Evolutionary conservation across 2,113 vertebrate genomes (phyloP).

Genomic region (Alethe castanea): DNA sequence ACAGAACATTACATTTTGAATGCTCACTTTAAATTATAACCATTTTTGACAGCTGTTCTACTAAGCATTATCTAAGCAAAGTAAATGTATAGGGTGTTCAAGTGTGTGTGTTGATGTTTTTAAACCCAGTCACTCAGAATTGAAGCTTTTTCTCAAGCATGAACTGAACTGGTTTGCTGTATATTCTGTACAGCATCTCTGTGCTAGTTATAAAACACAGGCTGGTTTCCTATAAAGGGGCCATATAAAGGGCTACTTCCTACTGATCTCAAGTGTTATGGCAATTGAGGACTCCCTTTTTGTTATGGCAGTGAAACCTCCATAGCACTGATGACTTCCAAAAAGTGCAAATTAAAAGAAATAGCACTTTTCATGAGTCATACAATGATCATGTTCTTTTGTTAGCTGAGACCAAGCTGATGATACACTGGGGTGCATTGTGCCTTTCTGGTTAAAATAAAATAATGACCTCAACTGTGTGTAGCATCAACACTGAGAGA

Average conservation of each 20-base stretch:
- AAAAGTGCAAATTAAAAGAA: neutral
- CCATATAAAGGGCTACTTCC: neutral
- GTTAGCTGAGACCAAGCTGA: neutral
- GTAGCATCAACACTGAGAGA: neutral
- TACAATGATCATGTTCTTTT: neutral
- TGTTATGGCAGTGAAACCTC: slow-evolving; percentile 7
- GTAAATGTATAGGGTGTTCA: slow-evolving; percentile 43
- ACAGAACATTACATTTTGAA: slow-evolving; percentile 65
- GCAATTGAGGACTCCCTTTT: slow-evolving; percentile 52
- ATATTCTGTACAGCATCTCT: slow-evolving; percentile 12
- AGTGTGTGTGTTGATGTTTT: slow-evolving; percentile 33
- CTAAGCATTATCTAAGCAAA: slow-evolving; percentile 58
- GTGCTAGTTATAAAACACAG: slow-evolving; percentile 39
- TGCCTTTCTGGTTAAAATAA: neutral
- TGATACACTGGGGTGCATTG: neutral
- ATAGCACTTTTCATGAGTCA: neutral
- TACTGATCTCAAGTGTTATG: slow-evolving; percentile 5
- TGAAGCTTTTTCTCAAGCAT: slow-evolving; percentile 36
- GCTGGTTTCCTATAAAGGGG: neutral
- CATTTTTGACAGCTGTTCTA: slow-evolving; percentile 66
- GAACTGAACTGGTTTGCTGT: slow-evolving; percentile 41
- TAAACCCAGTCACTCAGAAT: slow-evolving; percentile 50
- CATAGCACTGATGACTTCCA: neutral
- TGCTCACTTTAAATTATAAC: slow-evolving; percentile 69
- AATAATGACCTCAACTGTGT: neutral